Conservation (phyloP, 2,113 vertebrate species). For the Thinocorus orbignyianus region DNA sequence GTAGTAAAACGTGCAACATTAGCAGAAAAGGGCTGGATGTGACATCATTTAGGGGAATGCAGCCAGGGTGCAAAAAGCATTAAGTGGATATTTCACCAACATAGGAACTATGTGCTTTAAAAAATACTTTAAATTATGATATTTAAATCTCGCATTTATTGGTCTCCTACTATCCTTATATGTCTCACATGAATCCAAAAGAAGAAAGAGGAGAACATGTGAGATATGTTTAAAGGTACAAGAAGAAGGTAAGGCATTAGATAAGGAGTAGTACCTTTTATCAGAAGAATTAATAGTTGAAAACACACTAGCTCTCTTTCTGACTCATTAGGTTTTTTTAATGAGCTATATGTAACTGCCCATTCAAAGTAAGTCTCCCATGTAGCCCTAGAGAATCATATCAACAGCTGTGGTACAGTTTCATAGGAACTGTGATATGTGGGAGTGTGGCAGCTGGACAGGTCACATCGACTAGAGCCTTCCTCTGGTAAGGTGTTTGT, state of each 20-base stretch:
- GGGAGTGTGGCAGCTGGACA: not conserved
- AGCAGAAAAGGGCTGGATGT: not conserved
- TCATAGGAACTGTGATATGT: not conserved
- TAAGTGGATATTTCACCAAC: not conserved
- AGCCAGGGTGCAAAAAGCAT: not conserved
- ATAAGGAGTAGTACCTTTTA: not conserved
- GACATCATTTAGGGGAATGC: not conserved
- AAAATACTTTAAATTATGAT: not conserved
- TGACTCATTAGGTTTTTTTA: not conserved
- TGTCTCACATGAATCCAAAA: not conserved
- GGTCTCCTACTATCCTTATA: not conserved
- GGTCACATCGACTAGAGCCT: not conserved
- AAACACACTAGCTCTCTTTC: not conserved
- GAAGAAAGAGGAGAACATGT: not conserved
- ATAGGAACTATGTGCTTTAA: not conserved
- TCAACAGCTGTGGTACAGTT: not conserved
- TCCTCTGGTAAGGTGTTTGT: not conserved
- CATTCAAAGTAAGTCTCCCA: not conserved
- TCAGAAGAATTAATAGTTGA: not conserved
- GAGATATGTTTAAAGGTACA: not conserved
- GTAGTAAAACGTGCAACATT: not conserved
- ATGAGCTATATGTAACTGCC: not conserved
- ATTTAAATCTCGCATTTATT: not conserved
- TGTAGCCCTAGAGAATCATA: not conserved
- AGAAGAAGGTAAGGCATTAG: not conserved